These are phyloP conservation scores for Eulemur rufifrons DNA, from an alignment of 2,113 vertebrate genomes.

Conservation along the genomic window DNA sequence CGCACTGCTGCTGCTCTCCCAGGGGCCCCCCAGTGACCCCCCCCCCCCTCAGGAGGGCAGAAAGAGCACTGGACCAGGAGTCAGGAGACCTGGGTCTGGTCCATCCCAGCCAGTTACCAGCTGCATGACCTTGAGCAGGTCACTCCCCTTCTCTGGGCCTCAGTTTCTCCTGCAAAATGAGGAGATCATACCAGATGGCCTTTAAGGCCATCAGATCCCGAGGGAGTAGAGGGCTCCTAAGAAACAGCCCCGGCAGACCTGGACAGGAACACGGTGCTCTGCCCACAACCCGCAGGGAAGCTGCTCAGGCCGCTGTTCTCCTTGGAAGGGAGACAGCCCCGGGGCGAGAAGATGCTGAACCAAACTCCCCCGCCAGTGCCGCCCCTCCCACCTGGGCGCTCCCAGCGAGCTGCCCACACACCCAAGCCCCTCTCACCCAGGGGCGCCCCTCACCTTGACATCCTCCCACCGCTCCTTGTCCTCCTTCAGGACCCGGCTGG, in stretches of 20 bases:
- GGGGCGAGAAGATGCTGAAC: not conserved
- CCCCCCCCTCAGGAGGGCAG: no score
- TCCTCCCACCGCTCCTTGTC: constrained; percentile 98
- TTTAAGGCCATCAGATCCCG: not conserved
- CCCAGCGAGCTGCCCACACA: accelerated
- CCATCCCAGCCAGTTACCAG: not conserved
- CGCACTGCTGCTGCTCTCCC: accelerated
- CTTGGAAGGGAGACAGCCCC: not conserved
- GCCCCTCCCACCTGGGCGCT: not conserved
- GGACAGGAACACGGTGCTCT: not conserved
- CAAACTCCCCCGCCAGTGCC: not conserved
- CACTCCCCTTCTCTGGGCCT: not conserved
- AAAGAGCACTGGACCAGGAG: not conserved
- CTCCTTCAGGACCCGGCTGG: constrained; percentile 96
- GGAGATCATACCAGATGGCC: not conserved
- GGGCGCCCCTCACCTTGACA: constrained; percentile 90
- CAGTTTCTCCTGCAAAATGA: not conserved
- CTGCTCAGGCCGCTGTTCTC: no score
- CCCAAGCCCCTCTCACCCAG: not conserved
- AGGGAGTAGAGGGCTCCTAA: accelerated
- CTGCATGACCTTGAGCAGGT: not conserved
- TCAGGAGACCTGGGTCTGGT: not conserved
- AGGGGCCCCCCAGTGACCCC: accelerated
- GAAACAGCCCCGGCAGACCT: not conserved
- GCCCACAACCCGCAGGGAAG: no score